phyloP scores from a whole-genome alignment of 2,113 vertebrate genomes.

The Anthoscopus minutus region DNA sequence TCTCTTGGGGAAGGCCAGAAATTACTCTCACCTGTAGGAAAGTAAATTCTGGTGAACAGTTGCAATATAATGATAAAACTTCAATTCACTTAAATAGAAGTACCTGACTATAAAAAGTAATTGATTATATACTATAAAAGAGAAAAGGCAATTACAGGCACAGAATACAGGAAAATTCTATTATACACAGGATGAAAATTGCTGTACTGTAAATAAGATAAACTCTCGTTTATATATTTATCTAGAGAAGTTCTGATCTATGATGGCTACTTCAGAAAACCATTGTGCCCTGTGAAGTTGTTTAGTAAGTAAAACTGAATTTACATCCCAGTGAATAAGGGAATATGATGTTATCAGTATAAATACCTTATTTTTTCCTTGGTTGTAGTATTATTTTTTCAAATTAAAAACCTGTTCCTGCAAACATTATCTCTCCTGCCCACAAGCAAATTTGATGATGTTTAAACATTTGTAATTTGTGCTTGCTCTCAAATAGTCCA shows the following conservation, averaged over 20 bases:
- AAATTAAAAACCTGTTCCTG: slow-evolving; percentile 6
- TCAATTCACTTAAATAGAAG: slow-evolving; percentile 19
- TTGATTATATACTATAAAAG: slow-evolving; percentile 1
- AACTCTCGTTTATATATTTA: neutral
- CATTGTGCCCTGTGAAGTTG: neutral
- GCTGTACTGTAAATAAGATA: neutral
- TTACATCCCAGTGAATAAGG: neutral
- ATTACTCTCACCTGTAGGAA: neutral
- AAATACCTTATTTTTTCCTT: neutral
- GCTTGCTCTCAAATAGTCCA: neutral
- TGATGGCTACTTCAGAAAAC: neutral
- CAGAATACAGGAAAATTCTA: neutral
- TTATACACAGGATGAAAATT: slow-evolving; percentile 9
- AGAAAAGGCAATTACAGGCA: slow-evolving; percentile 30
- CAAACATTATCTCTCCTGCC: neutral
- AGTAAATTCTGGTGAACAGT: neutral
- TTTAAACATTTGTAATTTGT: neutral
- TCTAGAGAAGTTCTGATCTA: neutral
- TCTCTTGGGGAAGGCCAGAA: neutral
- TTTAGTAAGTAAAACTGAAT: neutral
- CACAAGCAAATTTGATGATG: neutral
- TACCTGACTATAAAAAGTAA: slow-evolving; percentile 27
- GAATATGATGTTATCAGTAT: neutral
- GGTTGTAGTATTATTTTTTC: neutral
- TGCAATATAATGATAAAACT: slow-evolving; percentile 1